Evolutionary conservation across 2,113 vertebrate genomes (phyloP).

Genomic region (Myanophis thanlyinensis): DNA sequence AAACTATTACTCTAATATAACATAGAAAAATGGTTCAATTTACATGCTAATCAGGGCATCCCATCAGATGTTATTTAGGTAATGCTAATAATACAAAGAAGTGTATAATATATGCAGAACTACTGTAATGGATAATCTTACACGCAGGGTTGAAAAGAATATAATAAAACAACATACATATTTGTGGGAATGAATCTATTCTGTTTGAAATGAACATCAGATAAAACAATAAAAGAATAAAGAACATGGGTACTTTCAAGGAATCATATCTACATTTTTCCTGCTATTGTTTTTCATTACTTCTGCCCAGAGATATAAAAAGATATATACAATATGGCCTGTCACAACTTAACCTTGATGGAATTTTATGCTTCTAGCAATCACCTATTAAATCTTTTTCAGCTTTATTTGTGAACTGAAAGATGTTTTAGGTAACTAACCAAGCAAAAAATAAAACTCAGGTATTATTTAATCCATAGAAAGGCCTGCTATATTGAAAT

Average conservation of each 20-base stretch:
- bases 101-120: not conserved
- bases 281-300: not conserved
- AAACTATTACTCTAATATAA: not conserved
- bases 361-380: not conserved
- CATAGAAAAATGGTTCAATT: not conserved
- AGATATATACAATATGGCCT: not conserved
- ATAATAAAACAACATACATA: not conserved
- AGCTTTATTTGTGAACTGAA: not conserved
- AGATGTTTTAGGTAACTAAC: not conserved
- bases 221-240: constrained; percentile 12
- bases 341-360: not conserved
- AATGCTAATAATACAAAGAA: constrained; percentile 9
- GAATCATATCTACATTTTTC: not conserved
- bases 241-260: not conserved
- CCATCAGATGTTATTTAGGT: not conserved
- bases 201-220: not conserved
- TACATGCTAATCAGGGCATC: not conserved
- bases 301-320: not conserved
- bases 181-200: not conserved
- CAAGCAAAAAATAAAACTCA: not conserved
- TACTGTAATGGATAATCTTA: not conserved
- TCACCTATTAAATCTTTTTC: not conserved
- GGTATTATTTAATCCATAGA: not conserved
- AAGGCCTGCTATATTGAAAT: not conserved
- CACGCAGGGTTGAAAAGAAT: constrained; percentile 5